Percentiles rank a stretch among this genome's conserved stretches.
Conservation (phyloP, 2,113 vertebrate species). For the Pangasianodon hypophthalmus region DNA sequence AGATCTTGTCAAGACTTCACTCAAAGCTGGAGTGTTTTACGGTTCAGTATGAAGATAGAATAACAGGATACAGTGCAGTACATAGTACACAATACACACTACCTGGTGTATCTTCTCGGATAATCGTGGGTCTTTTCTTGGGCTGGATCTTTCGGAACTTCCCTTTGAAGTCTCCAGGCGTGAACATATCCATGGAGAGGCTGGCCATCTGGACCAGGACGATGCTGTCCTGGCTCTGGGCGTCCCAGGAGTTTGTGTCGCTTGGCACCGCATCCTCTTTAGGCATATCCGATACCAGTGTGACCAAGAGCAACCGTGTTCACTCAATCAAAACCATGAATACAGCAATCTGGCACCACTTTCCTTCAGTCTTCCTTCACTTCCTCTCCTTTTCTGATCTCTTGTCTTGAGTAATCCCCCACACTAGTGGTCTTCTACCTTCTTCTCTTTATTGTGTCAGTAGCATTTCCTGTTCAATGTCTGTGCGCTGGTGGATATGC, state of each 20-base stretch:
- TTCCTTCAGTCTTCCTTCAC: background rate
- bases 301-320: slow-evolving; percentile 15
- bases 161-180: slow-evolving; percentile 81
- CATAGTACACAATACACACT: background rate
- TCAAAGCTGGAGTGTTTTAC: background rate
- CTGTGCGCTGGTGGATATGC: slow-evolving; percentile 1
- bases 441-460: background rate
- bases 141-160: slow-evolving; percentile 83
- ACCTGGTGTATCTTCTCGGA: slow-evolving; percentile 78
- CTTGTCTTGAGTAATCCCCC: background rate
- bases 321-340: slow-evolving; percentile 43
- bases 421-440: background rate
- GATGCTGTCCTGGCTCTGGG: slow-evolving; percentile 65
- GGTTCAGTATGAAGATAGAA: background rate
- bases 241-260: slow-evolving; percentile 59
- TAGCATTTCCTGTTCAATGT: slow-evolving; percentile 36
- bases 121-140: slow-evolving; percentile 84
- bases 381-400: background rate
- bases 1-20: background rate
- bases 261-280: slow-evolving; percentile 57
- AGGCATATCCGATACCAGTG: slow-evolving; percentile 65
- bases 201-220: slow-evolving; percentile 76
- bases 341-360: background rate
- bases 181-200: slow-evolving; percentile 80
- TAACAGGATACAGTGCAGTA: background rate